Evolutionary conservation across 2,797 vertebrate genomes (phyloP).

Genomic region (Sitta carolinensis): DNA sequence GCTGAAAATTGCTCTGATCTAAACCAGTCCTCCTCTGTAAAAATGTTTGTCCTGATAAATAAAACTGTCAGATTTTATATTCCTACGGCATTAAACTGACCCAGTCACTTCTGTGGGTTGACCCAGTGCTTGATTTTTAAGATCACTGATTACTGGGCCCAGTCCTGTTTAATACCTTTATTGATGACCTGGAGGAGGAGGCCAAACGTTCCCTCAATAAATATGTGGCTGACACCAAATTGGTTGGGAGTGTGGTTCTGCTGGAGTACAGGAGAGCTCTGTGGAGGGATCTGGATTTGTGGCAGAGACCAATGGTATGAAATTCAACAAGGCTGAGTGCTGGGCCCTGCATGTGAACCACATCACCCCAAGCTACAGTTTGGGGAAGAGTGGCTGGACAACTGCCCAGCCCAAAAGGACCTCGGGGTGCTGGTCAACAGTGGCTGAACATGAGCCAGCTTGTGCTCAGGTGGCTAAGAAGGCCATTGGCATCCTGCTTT

Average conservation of each 20-base stretch:
- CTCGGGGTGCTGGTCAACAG: rapidly evolving
- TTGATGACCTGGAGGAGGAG: background rate
- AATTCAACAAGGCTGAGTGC: background rate
- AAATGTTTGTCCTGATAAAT: background rate
- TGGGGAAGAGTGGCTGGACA: background rate
- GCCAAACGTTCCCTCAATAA: background rate
- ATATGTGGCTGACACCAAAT: background rate
- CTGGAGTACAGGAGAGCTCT: background rate
- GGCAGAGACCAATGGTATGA: rapidly evolving
- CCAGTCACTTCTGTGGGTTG: background rate
- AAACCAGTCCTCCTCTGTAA: background rate
- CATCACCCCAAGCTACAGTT: background rate
- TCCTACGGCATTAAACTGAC: background rate
- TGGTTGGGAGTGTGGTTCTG: background rate
- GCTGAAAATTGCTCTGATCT: background rate
- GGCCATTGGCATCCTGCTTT: background rate
- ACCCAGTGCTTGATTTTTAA: background rate
- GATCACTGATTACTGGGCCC: background rate
- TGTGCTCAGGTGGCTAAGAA: background rate
- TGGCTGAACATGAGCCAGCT: background rate
- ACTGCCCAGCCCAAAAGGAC: background rate
- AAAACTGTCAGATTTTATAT: background rate
- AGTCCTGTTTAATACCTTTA: background rate
- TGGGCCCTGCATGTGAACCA: background rate
- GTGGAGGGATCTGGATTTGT: background rate